A percentile compares a stretch with the other conserved stretches of the same genome.
Conservation (phyloP, 2,888 invertebrate genomes). For the Orthonevra nobilis region DNA sequence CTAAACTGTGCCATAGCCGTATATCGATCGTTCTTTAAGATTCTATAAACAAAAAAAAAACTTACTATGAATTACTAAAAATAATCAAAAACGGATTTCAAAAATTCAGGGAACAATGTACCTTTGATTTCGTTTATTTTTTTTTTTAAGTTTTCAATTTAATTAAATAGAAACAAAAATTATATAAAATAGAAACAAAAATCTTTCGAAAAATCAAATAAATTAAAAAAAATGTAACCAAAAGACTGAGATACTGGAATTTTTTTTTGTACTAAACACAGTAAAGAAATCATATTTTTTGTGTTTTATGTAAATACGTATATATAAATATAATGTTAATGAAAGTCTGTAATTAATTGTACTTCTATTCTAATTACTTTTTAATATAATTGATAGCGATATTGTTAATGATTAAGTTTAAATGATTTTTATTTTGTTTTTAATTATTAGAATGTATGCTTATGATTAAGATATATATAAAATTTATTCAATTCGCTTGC, state of each 20-base stretch:
- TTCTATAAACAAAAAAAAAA: constrained; percentile 3
- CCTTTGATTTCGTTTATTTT: too few species aligned
- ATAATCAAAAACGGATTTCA: background rate
- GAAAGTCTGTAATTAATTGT: constrained; percentile 52
- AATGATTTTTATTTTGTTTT: constrained; percentile 40
- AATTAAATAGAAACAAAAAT: constrained; percentile 13
- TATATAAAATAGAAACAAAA: constrained; percentile 6
- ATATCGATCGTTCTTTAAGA: too few species aligned
- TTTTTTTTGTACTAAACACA: constrained; percentile 58
- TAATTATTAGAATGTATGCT: too few species aligned
- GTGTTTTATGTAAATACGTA: constrained; percentile 57
- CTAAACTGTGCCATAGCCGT: constrained; percentile 53
- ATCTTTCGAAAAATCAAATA: background rate
- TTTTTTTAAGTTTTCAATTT: too few species aligned
- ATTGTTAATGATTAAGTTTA: constrained; percentile 11
- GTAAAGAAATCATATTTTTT: constrained; percentile 29
- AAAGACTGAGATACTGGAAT: constrained; percentile 77
- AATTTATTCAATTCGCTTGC: too few species aligned
- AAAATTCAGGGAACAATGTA: constrained; percentile 35
- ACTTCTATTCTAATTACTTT: constrained; percentile 16
- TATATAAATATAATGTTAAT: constrained; percentile 32
- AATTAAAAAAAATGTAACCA: constrained; percentile 76
- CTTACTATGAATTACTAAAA: constrained; percentile 3
- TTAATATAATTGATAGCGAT: too few species aligned
- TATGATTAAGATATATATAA: too few species aligned